Base-by-base conservation (phyloP, 2,888 invertebrate species). In the Ellobium chinense region DNA sequence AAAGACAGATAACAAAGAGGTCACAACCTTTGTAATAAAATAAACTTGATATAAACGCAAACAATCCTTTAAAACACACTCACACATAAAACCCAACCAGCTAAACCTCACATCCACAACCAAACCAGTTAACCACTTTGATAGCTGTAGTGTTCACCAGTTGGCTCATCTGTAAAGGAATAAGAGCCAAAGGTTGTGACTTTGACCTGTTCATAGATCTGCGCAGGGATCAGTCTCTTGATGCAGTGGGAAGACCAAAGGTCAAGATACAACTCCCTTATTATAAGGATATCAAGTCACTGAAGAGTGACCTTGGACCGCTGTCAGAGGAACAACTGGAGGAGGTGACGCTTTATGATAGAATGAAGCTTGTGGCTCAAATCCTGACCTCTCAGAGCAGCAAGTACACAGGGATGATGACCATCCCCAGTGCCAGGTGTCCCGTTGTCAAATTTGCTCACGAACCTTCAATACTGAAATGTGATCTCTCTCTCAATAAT, bases 91-190 rank as follows among this genome's bases (percentile, higher is more conserved):
- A n/a, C n/a, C n/a, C n/a, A n/a, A n/a, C n/a, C n/a, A n/a, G n/a
- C n/a, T n/a, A n/a, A n/a, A n/a, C n/a, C n/a, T n/a, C n/a, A n/a
- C n/a, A n/a, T n/a, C n/a, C n/a, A n/a, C n/a, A n/a, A n/a, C n/a
- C n/a, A n/a, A n/a, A n/a, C n/a, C n/a, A n/a, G n/a, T n/a, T n/a
- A n/a, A n/a, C n/a, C n/a, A n/a, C 1, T 54, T 7, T 18, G 2
- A 83, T 91, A 91, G 85, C 24, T 90, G 90, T 77, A 84, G 85
- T 7, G 86, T 91, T 12, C 85, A 89, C 72, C 88, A 88, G 86
- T 92, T 89, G 92, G 91, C 1, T 92, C 92, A 1, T 91, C 91
- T n/a, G 89, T 90, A n/a, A 91, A 90, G 87, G 91, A 91, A 24
- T 90, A 90, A 84, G 91, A 14, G 83, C 88, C 34, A 86, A 86